Base-by-base conservation (phyloP, 2,797 vertebrate species). In the Karalla daura region DNA sequence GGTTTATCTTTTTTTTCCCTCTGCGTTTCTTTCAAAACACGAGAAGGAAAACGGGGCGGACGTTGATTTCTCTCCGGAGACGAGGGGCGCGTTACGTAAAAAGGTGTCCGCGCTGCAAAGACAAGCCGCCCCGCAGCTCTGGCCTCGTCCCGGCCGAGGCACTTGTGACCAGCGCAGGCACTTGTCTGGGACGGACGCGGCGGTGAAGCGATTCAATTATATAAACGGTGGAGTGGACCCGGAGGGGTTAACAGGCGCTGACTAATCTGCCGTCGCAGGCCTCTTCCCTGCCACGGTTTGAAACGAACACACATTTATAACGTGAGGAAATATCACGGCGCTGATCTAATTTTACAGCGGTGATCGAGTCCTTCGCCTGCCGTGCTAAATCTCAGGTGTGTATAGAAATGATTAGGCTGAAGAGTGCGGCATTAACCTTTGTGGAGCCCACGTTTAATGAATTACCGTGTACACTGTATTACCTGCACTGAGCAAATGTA, bases 11-110 rank as follows among this genome's bases (percentile, higher is more conserved):
- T 78, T 72, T 55, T n/a, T n/a, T n/a, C 51, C 58, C 51, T 49
- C 70, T 23, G 36, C 23, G 56, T 59, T 83, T 74, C 74, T 80
- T 73, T 84, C 54, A 74, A 81, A 89, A 87, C 69, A 82, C 67
- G 65, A 62, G 43, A 43, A 33, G 59, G 61, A 81, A 80, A 83
- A 70, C n/a, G 36, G 37, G 67, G 46, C 68, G 32, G 71, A 76
- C 49, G 33, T 55, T 64, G 15, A 71, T 73, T 69, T 81, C 58
- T 83, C 76, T 83, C 79, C 46, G 51, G 83, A 77, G 76, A n/a
- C n/a, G n/a, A 78, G 13, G 49, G 63, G 63, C 51, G 15, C 10
- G 33, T 90, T 87, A 73, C 69, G 76, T 85, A 86, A 89, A 41
- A 61, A 27, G 43, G 79, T 89, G 82, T 61, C 76, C 76, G n/a